Percentiles rank a stretch among this genome's conserved stretches.
These are phyloP conservation scores for Corythornis vintsioides DNA, from an alignment of 2,113 vertebrate genomes.

Conservation along the genomic window DNA sequence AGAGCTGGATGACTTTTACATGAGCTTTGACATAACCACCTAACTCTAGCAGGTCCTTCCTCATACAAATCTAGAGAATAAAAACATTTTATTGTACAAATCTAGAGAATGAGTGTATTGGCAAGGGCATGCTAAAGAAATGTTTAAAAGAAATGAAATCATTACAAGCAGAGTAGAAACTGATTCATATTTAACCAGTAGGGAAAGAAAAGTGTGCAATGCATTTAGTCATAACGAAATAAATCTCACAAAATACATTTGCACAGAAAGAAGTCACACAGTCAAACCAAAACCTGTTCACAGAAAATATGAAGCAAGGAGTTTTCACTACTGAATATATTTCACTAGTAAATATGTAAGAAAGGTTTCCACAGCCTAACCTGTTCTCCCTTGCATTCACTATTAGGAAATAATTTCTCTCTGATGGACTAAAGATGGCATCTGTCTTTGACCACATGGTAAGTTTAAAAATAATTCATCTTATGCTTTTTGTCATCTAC, in stretches of 20 bases:
- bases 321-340: neutral
- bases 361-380: neutral
- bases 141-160: neutral
- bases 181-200: neutral
- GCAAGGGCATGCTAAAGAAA: neutral
- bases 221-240: conserved; percentile 11
- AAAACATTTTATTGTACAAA: neutral
- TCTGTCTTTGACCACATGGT: neutral
- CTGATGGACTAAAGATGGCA: neutral
- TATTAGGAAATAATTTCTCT: neutral
- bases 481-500: neutral
- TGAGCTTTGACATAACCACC: neutral
- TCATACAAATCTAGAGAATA: neutral
- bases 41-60: neutral
- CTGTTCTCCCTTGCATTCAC: neutral
- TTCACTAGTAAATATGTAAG: neutral
- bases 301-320: neutral
- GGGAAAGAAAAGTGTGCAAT: neutral
- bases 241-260: neutral
- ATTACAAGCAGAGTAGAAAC: neutral
- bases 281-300: conserved; percentile 3
- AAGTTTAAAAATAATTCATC: neutral
- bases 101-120: neutral
- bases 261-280: neutral
- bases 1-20: neutral